Conservation (phyloP, 2,888 invertebrate species). For the Morpho helenor region DNA sequence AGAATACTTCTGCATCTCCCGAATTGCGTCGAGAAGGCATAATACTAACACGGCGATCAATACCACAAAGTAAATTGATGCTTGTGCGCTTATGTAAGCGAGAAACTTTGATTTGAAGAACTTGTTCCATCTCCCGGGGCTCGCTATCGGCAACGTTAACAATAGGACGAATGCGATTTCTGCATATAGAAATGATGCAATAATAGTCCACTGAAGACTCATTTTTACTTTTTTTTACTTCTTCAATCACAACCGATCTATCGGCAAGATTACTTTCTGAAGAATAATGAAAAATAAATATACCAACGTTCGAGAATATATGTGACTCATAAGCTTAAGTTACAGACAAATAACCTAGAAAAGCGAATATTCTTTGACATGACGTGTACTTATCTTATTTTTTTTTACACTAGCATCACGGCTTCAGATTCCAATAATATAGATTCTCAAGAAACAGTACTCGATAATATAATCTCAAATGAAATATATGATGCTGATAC, state of each 20-base stretch:
- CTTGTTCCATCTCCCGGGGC: constrained; percentile 92
- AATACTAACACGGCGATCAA: constrained; percentile 92
- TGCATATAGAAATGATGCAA: constrained; percentile 94
- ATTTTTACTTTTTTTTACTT: constrained; percentile 74
- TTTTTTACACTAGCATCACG: neutral
- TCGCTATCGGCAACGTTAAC: constrained; percentile 92
- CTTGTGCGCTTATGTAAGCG: constrained; percentile 86
- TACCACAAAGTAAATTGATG: constrained; percentile 90
- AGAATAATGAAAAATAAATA: constrained; percentile 18
- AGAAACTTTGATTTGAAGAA: constrained; percentile 94
- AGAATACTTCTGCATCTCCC: constrained; percentile 95
- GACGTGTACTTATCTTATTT: constrained; percentile 29
- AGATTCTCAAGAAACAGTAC: too few relatives aligned
- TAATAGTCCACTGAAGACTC: constrained; percentile 99
- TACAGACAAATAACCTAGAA: constrained; percentile 20
- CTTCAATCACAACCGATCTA: neutral
- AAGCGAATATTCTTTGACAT: constrained; percentile 24
- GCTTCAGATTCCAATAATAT: too few relatives aligned
- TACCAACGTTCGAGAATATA: constrained; percentile 40
- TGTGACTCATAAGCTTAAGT: constrained; percentile 44
- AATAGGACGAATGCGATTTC: constrained; percentile 93
- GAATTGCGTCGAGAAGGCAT: constrained; percentile 94
- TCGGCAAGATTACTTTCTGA: constrained; percentile 14
- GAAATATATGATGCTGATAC: too few relatives aligned
- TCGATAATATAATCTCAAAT: too few relatives aligned